A percentile compares a stretch with the other conserved stretches of the same genome.
These are phyloP conservation scores for Horisme vitalbata DNA, from an alignment of 2,888 invertebrate genomes.

Conservation along the genomic window DNA sequence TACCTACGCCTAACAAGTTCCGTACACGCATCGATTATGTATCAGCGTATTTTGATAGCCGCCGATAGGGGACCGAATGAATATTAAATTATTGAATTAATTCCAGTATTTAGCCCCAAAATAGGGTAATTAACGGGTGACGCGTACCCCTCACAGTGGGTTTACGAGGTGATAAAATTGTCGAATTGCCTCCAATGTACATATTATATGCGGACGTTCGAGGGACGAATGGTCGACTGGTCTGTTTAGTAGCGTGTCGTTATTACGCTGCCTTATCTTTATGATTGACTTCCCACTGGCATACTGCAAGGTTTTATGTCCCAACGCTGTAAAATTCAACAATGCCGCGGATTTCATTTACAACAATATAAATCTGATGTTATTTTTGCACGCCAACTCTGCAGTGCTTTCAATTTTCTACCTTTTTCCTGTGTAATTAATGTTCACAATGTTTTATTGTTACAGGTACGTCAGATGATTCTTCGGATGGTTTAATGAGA, in stretches of 20 bases:
- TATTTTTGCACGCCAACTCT: constrained; percentile 24
- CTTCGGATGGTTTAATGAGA: constrained; percentile 28
- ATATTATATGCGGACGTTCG: constrained; percentile 23
- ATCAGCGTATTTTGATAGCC: constrained; percentile 47
- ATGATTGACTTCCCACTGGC: constrained; percentile 49
- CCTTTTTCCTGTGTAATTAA: constrained; percentile 24
- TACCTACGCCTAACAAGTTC: constrained; percentile 42
- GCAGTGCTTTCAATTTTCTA: constrained; percentile 7
- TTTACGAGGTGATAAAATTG: constrained; percentile 65
- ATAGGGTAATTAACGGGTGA: constrained; percentile 61
- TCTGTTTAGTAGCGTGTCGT: constrained; percentile 38
- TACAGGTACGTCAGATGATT: constrained; percentile 51
- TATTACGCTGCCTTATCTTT: constrained; percentile 51
- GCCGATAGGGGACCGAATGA: constrained; percentile 53
- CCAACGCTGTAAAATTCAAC: constrained; percentile 28
- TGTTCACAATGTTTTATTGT: constrained; percentile 41
- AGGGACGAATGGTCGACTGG: constrained; percentile 32
- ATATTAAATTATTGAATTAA: constrained; percentile 67
- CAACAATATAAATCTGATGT: constrained; percentile 22
- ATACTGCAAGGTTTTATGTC: constrained; percentile 33
- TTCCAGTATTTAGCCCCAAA: constrained; percentile 57
- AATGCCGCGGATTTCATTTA: constrained; percentile 26
- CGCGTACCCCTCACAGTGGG: constrained; percentile 45
- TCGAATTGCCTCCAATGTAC: constrained; percentile 44
- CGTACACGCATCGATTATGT: constrained; percentile 42